Conservation (phyloP, 2,113 vertebrate genomes). For the Gasterosteus aculeatus region DNA sequence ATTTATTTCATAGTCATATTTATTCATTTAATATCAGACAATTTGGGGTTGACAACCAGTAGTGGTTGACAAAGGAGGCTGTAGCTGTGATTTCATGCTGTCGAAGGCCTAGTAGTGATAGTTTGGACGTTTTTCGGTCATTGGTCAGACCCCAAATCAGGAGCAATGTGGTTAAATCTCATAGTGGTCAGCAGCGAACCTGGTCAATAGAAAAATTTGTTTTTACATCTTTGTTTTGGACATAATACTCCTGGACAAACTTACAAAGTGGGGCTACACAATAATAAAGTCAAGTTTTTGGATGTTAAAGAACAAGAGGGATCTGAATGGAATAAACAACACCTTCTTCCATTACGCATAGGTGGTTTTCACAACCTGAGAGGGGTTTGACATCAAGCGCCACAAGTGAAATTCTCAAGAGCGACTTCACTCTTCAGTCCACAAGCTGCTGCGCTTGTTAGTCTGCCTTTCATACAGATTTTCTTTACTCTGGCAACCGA, state of each 20-base stretch:
- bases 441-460: constrained; percentile 54
- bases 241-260: neutral
- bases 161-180: constrained; percentile 16
- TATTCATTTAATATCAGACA: neutral
- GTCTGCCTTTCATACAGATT: constrained; percentile 47
- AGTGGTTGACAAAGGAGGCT: neutral
- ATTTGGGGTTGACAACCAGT: neutral
- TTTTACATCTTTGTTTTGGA: neutral
- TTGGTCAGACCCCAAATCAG: constrained; percentile 3
- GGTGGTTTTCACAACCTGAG: constrained; percentile 17
- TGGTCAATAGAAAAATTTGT: neutral
- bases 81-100: neutral
- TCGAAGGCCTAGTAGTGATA: neutral
- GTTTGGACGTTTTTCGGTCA: neutral
- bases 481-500: constrained; percentile 35
- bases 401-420: constrained; percentile 13
- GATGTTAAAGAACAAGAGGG: neutral
- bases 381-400: constrained; percentile 7
- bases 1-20: neutral
- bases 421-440: constrained; percentile 21
- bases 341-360: neutral
- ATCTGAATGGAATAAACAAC: neutral
- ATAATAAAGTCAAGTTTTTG: neutral
- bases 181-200: constrained; percentile 12
- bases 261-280: neutral